These are phyloP conservation scores for Pedicia rivosa DNA, from an alignment of 2,888 invertebrate genomes.

Conservation along the genomic window DNA sequence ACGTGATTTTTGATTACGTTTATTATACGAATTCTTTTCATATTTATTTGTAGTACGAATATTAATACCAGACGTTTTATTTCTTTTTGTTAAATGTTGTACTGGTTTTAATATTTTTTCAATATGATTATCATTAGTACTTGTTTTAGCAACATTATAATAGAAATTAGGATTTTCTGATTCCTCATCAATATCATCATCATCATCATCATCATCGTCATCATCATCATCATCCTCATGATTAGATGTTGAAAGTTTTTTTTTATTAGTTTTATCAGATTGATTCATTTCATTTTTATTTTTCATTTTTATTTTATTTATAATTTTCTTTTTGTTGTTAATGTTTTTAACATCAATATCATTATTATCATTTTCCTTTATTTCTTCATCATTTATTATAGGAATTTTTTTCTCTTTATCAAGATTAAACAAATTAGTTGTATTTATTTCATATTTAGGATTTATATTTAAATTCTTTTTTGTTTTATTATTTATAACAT, in stretches of 20 bases:
- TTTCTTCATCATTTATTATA: too few relatives aligned
- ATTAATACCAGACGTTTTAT: not conserved
- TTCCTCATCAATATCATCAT: slow-evolving; percentile 3
- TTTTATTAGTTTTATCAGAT: slow-evolving; percentile 1
- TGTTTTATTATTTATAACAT: too few relatives aligned
- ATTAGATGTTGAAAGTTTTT: slow-evolving; percentile 7
- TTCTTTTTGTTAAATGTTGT: not conserved
- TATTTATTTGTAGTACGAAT: not conserved
- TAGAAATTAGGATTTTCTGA: slow-evolving; percentile 10
- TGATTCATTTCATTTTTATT: not conserved
- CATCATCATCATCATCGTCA: slow-evolving; percentile 3
- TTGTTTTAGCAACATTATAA: slow-evolving; percentile 26
- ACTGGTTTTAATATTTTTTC: slow-evolving; percentile 1
- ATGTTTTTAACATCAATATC: too few relatives aligned
- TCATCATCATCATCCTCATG: slow-evolving; percentile 8
- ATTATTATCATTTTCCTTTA: too few relatives aligned
- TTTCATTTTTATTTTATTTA: slow-evolving; percentile 2
- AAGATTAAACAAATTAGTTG: too few relatives aligned
- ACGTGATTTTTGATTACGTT: slow-evolving; percentile 11
- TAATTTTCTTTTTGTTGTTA: too few relatives aligned
- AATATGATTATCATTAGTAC: slow-evolving; percentile 1
- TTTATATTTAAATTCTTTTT: too few relatives aligned
- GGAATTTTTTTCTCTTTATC: too few relatives aligned
- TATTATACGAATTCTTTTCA: slow-evolving; percentile 3
- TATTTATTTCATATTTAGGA: too few relatives aligned